Evolutionary conservation across 2,888 invertebrate genomes (phyloP), one percentile per base, ranked within the genome.

Genomic region (Drosophila melanosoma): DNA sequence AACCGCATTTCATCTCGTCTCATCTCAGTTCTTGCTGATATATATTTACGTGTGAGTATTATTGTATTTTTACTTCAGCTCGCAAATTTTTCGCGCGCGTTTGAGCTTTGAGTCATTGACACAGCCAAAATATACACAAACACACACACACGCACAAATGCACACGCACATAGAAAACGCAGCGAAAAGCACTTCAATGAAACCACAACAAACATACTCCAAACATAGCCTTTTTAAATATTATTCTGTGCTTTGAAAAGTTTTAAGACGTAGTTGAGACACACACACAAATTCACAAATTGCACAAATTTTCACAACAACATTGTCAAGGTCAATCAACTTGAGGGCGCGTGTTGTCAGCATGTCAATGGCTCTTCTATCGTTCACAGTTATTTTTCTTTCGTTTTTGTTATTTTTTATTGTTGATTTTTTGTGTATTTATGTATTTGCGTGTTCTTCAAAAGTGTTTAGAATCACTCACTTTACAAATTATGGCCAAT

Each of bases 241-340:
- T 59, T 48, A 54, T 56, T 35, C 12, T 67, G 54, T 51, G 42
- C 52, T 62, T 67, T 57, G 38, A 69, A 61, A 49, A 51, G 33
- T 67, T 61, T 45, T 52, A 59, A 79, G 61, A 64, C 63, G 74
- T 54, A 76, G 62, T 78, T 63, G 32, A 53, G 49, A 35, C 52
- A 42, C 42, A 42, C 20, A 29, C 17, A 42, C 45, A 23, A 74
- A 70, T 80, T 51, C 51, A 38, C 45, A 51, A 61, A 76, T 72
- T 67, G 53, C 67, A 61, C 64, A 51, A 70, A 67, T 80, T 76
- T 76, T 38, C 63, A 51, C 60, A 65, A 45, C 20, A 20, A 53
- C 36, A 57, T 58, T 49, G 42, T 64, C 85, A 87, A 89, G 89
- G 87, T 85, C 89, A 87, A 75, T 87, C 89, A 87, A 87, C 88